Evolutionary conservation across 2,797 vertebrate genomes (phyloP), one percentile per base, ranked within the genome.

Genomic region (Pyrocephalus nanus): DNA sequence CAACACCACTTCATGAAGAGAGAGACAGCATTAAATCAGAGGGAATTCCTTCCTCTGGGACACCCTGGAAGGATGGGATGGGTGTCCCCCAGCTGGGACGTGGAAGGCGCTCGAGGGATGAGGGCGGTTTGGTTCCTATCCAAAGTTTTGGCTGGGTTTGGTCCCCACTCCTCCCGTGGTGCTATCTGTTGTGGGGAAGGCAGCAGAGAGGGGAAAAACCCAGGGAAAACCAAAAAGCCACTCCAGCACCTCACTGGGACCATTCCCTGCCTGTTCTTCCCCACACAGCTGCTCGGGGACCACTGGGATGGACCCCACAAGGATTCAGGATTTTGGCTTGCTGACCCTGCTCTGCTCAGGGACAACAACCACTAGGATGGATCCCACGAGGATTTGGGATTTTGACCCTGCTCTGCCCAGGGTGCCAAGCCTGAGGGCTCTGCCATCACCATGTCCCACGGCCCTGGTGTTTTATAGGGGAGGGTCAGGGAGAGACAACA

Each of bases 231-330:
- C 15, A 18, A 65, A 61, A 72, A 10, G 8, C 22, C 19, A 2
- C 51, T 11, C 36, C 78, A 71, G 78, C 8, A 16, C 34, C 50
- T 72, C 11, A 8, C 51, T 85, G 90, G 71, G 64, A 85, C 8
- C 62, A 10, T 50, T 20, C 62, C 42, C 40, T 65, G 42, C 48
- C 62, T 8, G 1, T 3, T 70, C 30, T 47, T 65, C 29, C 54
- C 0, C 0, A n/a, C 20, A 18, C 1, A 1, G 61, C 58, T 55
- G 18, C 16, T 11, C 1, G 2, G 42, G 58, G 45, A 19, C 58
- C 11, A 1, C 73, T 1, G 19, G 18, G 57, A 51, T 20, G 19
- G 45, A 67, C 8, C 17, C 29, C 29, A 43, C 6, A 2, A 5
- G 26, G 45, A 34, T 32, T 19, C 0, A 2, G 40, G 45, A 47